Percentiles rank a stretch among this genome's conserved stretches.
Conservation (phyloP, 2,888 invertebrate species). For the Heliconius charithonia region DNA sequence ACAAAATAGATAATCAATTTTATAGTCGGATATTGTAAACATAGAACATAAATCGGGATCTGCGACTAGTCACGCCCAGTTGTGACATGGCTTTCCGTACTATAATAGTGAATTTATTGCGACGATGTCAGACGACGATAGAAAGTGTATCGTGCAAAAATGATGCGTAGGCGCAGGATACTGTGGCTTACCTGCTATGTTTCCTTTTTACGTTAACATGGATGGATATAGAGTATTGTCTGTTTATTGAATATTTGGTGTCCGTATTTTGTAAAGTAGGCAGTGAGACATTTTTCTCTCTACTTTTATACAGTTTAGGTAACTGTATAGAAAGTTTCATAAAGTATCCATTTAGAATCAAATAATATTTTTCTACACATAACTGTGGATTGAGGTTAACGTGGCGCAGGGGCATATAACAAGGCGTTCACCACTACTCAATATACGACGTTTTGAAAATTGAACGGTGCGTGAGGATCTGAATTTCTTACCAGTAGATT, state of each 20-base stretch:
- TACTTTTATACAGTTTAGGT: neutral
- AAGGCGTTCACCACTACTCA: too few relatives aligned
- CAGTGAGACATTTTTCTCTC: neutral
- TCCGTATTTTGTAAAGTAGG: neutral
- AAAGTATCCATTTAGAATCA: neutral
- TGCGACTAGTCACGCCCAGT: constrained; percentile 59
- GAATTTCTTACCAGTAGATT: too few relatives aligned
- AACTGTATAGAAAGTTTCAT: too few relatives aligned
- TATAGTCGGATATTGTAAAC: constrained; percentile 39
- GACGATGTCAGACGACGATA: constrained; percentile 59
- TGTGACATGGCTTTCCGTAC: constrained; percentile 61
- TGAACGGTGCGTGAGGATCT: too few relatives aligned
- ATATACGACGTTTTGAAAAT: too few relatives aligned
- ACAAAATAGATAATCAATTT: constrained; percentile 44
- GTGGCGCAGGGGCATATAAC: too few relatives aligned
- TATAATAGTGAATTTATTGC: constrained; percentile 69
- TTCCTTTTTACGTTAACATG: constrained; percentile 28
- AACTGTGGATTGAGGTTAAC: too few relatives aligned
- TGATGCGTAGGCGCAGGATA: constrained; percentile 66
- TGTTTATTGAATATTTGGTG: neutral
- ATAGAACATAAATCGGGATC: constrained; percentile 58
- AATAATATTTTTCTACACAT: too few relatives aligned
- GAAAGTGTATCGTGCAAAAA: constrained; percentile 65
- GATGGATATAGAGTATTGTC: neutral
- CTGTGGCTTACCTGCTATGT: constrained; percentile 49